These are phyloP conservation scores for Polyommatus iphigenia DNA, from an alignment of 2,888 invertebrate genomes.

Conservation along the genomic window DNA sequence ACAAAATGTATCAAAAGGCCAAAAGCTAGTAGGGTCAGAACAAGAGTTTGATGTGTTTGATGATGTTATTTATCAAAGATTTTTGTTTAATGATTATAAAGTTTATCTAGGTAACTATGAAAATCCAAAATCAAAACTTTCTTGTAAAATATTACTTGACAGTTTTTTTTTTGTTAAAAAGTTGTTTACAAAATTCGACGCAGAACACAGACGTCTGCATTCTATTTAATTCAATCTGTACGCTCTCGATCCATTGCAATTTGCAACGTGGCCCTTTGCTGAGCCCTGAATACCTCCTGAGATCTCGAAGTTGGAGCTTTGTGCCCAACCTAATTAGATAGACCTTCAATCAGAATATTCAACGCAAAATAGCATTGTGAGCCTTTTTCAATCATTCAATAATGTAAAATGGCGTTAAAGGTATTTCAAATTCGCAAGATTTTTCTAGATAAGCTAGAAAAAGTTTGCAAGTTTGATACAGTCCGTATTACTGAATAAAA, in stretches of 20 bases:
- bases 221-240: not conserved
- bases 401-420: not conserved
- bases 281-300: slow-evolving; percentile 10
- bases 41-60: no score
- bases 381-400: not conserved
- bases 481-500: no score
- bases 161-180: no score
- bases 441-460: no score
- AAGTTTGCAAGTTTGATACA: no score
- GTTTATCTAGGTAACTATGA: no score
- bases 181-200: not conserved
- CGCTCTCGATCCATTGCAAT: not conserved
- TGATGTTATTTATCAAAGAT: no score
- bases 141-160: no score
- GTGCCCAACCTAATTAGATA: slow-evolving; percentile 2
- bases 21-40: no score
- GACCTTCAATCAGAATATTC: not conserved
- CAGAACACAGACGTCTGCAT: not conserved
- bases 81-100: no score
- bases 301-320: slow-evolving; percentile 1
- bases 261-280: not conserved
- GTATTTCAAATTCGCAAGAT: not conserved
- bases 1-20: no score
- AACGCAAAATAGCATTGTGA: not conserved
- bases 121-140: no score